phyloP scores from a whole-genome alignment of 1,140 invertebrate genomes.

The Bombus sibiricus region DNA sequence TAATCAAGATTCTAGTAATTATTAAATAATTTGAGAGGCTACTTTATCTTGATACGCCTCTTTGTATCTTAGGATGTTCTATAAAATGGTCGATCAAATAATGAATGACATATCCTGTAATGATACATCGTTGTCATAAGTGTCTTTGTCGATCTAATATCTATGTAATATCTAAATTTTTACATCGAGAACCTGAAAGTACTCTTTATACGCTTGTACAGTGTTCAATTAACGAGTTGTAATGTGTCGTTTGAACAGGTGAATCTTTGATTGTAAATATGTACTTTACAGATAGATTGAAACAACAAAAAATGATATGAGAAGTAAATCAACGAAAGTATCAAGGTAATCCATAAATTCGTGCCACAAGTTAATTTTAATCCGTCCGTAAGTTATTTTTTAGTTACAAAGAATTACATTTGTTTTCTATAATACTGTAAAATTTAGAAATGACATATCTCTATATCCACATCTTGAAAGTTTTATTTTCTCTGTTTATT shows the following conservation, averaged over 20 bases:
- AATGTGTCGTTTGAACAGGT: not conserved
- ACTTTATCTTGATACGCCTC: not conserved
- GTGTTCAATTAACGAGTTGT: not conserved
- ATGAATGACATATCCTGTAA: not conserved
- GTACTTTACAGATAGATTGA: not conserved
- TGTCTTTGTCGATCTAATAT: no score
- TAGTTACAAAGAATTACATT: not conserved
- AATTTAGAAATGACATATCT: not conserved
- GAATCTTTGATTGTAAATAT: not conserved
- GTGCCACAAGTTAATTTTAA: no score
- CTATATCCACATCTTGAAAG: not conserved
- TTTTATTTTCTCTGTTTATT: not conserved
- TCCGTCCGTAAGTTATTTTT: not conserved
- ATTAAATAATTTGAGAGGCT: not conserved
- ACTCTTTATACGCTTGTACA: not conserved
- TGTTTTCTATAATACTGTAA: not conserved
- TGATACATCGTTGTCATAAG: not conserved
- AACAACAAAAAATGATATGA: not conserved
- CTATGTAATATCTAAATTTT: not conserved
- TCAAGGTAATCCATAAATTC: no score
- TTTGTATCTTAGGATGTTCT: not conserved
- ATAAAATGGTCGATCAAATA: not conserved
- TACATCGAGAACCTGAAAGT: no score
- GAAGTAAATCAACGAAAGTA: not conserved
- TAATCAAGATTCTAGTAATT: not conserved